A percentile compares a stretch with the other conserved stretches of the same genome.
Conservation (phyloP, 2,888 invertebrate species). For the Kryphioiulus occultus region DNA sequence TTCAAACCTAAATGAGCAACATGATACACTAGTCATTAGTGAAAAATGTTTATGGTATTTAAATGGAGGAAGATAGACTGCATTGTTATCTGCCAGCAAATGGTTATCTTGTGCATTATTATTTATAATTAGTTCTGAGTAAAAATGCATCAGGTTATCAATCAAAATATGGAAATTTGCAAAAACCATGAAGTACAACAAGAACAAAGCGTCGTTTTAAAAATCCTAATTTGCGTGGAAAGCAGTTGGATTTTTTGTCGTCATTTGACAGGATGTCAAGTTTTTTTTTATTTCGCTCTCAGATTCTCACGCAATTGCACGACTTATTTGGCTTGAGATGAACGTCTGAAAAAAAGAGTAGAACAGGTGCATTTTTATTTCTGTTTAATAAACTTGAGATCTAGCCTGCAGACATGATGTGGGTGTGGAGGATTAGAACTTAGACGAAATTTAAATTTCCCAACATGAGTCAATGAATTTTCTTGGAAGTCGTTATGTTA, state of each 20-base stretch:
- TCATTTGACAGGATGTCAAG: background rate
- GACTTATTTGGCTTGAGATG: background rate
- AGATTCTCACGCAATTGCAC: background rate
- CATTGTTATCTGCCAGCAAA: too few species aligned
- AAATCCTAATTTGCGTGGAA: background rate
- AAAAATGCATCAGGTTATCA: too few species aligned
- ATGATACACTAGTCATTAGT: background rate
- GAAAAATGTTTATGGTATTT: background rate
- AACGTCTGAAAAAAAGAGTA: background rate
- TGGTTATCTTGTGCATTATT: too few species aligned
- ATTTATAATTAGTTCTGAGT: too few species aligned
- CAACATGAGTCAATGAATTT: background rate
- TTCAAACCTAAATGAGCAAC: background rate
- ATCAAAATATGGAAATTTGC: too few species aligned
- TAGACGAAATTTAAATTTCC: background rate
- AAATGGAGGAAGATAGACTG: too few species aligned
- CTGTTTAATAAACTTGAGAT: background rate
- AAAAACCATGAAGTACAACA: too few species aligned
- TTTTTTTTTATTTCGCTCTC: background rate
- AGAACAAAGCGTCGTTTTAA: too few species aligned
- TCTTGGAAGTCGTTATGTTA: slow-evolving; percentile 17
- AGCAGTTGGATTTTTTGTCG: background rate
- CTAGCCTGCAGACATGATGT: background rate
- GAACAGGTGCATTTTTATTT: slow-evolving; percentile 12
- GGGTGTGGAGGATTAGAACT: slow-evolving; percentile 16